These are phyloP conservation scores for Corythoichthys haematopterus DNA, from an alignment of 2,113 vertebrate species.

Conservation along the genomic window DNA sequence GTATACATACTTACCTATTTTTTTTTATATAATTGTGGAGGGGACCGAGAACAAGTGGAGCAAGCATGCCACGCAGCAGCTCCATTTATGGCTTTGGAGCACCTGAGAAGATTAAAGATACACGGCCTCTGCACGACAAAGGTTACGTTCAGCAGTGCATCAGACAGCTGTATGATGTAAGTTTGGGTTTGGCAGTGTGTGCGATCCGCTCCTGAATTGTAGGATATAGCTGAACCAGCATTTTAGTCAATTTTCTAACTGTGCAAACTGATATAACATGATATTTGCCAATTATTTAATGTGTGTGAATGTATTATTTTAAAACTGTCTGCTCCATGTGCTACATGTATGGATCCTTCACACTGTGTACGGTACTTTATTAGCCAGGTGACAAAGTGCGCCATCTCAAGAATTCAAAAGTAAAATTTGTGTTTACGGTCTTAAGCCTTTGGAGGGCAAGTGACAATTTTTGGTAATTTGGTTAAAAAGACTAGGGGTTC, in stretches of 20 bases:
- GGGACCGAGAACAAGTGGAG: constrained; percentile 72
- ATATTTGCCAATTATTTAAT: too few species aligned
- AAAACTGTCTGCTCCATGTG: too few species aligned
- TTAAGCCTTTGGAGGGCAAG: too few species aligned
- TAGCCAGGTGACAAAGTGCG: too few species aligned
- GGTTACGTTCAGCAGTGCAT: constrained; percentile 89
- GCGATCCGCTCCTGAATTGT: background rate
- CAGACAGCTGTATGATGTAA: constrained; percentile 88
- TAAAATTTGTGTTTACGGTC: too few species aligned
- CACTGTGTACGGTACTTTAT: too few species aligned
- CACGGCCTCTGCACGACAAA: constrained; percentile 91
- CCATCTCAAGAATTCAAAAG: too few species aligned
- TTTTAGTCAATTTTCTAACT: background rate
- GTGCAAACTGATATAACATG: background rate
- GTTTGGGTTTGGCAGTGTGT: background rate
- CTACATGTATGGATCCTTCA: too few species aligned
- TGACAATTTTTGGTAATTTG: too few species aligned
- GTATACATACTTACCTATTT: background rate
- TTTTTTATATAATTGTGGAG: background rate
- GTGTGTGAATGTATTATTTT: too few species aligned
- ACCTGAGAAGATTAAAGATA: constrained; percentile 91
- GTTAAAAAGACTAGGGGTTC: too few species aligned
- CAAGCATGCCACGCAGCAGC: constrained; percentile 78
- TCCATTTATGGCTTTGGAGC: constrained; percentile 79
- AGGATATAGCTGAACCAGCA: background rate